Evolutionary conservation across 1,140 invertebrate genomes (phyloP), one percentile per base, ranked within the genome.

Genomic region (Callitettix versicolor): DNA sequence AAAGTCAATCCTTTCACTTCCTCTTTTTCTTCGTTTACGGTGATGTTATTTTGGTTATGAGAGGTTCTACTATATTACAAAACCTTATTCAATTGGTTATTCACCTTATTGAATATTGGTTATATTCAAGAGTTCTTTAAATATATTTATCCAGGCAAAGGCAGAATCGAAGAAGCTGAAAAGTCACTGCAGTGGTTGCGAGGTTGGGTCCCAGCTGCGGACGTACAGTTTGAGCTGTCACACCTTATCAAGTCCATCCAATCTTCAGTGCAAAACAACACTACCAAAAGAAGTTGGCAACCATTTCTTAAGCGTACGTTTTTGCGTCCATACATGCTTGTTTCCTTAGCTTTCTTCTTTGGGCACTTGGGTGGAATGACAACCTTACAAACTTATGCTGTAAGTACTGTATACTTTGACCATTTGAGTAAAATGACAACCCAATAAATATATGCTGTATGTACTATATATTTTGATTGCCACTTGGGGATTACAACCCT

Each of bases 281-380:
- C 17, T 38, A 36, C 21, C 62, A 67, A 46, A 58, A 58, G 5
- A 12, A 53, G 3, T 58, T 77, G 61, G 54, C 62, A 67, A 1
- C 49, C 68, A 12, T 84, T 78, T 47, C 62, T 62, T 1, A 73
- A 72, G 22, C 69, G 68, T 21, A 75, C 73, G 17, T 85, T 87
- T 62, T 64, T 81, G 7, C 60, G 72, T 15, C 84, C 85, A 0
- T 86, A 79, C 56, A 59, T 75, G 0, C 62, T 88, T 1, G 77
- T 88, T 0, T 71, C 72, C 0, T 72, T 77, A 12, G 69, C 71
- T 1, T 87, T 87, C 63, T 84, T 85, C 60, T 71, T 85, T 1
- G 74, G 78, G 0, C 76, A 85, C 55, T 87, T 88, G 55, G 80
- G 80, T 18, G 85, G 86, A 1, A 79, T 78, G 68, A 80, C 77